Conservation (phyloP, 2,113 vertebrate genomes). For the Heterocephalus glaber region DNA sequence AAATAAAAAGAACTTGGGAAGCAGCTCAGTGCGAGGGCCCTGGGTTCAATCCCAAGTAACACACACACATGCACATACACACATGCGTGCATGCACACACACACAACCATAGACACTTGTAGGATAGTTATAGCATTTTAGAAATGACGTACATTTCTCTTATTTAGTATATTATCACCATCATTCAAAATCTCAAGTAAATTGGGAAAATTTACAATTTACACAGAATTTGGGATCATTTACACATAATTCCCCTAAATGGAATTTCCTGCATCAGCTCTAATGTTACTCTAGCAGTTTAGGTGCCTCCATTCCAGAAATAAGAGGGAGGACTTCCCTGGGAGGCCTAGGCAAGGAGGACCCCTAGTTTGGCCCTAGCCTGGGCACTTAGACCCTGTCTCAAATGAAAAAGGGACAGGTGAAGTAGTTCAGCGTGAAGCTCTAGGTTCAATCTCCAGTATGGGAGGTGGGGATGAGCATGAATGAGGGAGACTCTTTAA, state of each 20-base stretch:
- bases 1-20: not conserved
- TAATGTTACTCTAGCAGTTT: not conserved
- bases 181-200: conserved; percentile 5
- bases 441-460: not conserved
- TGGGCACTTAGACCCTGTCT: not conserved
- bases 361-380: not conserved
- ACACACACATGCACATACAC: too few species aligned
- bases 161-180: not conserved
- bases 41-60: not conserved
- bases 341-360: not conserved
- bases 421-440: not conserved
- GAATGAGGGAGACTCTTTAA: not conserved
- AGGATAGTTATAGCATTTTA: not conserved
- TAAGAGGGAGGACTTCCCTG: not conserved
- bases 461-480: not conserved
- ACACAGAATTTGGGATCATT: too few species aligned
- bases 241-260: not conserved
- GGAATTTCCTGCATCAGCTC: not conserved
- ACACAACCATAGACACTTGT: not conserved
- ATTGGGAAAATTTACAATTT: not conserved
- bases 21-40: not conserved
- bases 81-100: not conserved
- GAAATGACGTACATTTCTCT: not conserved
- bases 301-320: not conserved
- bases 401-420: not conserved